Base-by-base conservation (phyloP, 2,888 invertebrate species). In the Thereva nobilitata region DNA sequence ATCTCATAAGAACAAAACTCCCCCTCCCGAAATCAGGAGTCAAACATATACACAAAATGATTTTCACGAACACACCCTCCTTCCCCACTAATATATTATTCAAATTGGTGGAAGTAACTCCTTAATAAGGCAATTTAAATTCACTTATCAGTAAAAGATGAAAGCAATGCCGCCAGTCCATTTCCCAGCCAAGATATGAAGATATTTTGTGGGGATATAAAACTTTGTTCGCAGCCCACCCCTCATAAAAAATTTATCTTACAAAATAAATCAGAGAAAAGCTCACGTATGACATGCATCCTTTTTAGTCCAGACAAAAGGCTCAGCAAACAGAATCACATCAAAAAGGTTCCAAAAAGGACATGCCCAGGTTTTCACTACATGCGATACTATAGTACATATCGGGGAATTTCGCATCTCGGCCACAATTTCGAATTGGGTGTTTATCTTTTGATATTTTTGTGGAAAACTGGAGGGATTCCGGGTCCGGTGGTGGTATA, bases 221-320 rank as follows among this genome's bases (percentile, higher is more conserved):
- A 44, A 6, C 38, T 44, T 35, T 34, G 34, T 34, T 40, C 49
- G 50, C 41, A 34, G 34, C 12, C 41, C 50, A 38, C 41, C 41
- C 41, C 63, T 38, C 38, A 40, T 50, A 49, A 63, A 63, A 50
- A 50, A 50, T 68, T 66, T 68, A 68, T 68, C 68, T 23, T 23
- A n/a, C 63, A 64, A 49, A 68, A 65, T 63, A 56, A 66, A 68
- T 63, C 63, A 65, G 47, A 40, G 42, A 56, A 64, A 68, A 68
- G 55, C 56, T 66, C 68, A 68, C 66, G 57, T 68, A 50, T 54
- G 63, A 50, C 50, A 63, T 40, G 47, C 35, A 59, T 38, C 23
- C 23, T 38, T 47, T 23, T 1, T 12, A 35, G 50, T 50, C 38
- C 40, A 35, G 2, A 34, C 41, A 52, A 50, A 52, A 10, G n/a